Evolutionary conservation across 2,113 vertebrate species (phyloP).

Genomic region (Carassius auratus): DNA sequence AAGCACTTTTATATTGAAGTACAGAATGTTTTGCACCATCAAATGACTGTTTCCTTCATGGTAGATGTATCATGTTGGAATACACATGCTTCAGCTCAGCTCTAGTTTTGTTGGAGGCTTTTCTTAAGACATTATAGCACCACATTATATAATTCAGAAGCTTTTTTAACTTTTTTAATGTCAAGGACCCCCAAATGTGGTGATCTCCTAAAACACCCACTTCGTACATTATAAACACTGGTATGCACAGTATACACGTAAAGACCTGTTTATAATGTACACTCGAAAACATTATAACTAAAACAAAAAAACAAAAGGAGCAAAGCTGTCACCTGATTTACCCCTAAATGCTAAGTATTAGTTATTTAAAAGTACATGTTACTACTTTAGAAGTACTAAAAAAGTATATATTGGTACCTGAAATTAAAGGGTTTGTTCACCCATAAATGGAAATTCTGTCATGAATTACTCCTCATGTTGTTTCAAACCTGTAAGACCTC

Average conservation of each 20-base stretch:
- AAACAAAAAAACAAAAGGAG: no score
- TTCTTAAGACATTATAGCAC: neutral
- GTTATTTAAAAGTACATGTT: neutral
- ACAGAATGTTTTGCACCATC: constrained; percentile 29
- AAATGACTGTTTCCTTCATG: constrained; percentile 21
- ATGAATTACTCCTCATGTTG: no score
- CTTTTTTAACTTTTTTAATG: neutral
- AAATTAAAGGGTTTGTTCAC: no score
- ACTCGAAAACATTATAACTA: no score
- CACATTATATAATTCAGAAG: neutral
- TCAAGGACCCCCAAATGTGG: neutral
- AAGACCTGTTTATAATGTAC: no score
- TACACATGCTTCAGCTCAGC: constrained; percentile 20
- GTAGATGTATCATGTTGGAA: constrained; percentile 9
- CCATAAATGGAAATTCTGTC: no score
- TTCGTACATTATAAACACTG: neutral
- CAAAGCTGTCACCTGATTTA: no score
- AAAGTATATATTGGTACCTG: no score
- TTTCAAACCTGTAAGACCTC: no score
- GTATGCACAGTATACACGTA: no score
- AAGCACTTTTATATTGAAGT: neutral
- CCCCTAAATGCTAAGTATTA: neutral
- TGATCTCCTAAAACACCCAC: neutral
- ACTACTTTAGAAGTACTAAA: neutral
- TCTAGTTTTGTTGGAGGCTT: neutral